Base-by-base conservation (phyloP, 2,888 invertebrate species). In the Macroteleia sp. region DNA sequence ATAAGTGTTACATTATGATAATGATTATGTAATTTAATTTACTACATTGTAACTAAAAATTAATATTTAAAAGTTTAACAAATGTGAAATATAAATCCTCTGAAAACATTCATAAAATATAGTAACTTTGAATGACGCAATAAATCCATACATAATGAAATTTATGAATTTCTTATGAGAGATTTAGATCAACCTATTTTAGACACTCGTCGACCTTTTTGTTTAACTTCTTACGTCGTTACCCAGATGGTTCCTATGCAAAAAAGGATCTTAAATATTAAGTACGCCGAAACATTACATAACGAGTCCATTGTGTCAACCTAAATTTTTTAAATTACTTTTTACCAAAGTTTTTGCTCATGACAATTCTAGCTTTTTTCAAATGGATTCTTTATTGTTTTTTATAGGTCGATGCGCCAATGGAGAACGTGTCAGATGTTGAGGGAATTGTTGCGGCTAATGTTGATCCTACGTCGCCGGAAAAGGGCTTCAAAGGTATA, bases 401-500 rank as follows among this genome's bases (percentile, higher is more conserved):
- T 62, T 89, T 89, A 5, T 86, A 90, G 90, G 87, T 90, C 71
- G 90, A 91, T 71, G 85, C 88, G 12, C 89, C 89, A 41, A 77
- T 87, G 52, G 90, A 90, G 73, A 87, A 82, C 50, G 89, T 89
- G 20, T 85, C 84, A 12, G 89, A 89, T 75, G 83, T 85, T 3
- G 89, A 90, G 75, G 84, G 86, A n/a, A n/a, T n/a, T 22, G 89
- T 88, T 61, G 82, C 80, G 34, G 83, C 84, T 30, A 88, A 85
- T 80, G 83, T 85, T 61, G 84, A 84, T 62, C 82, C 83, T 10
- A 82, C 83, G 10, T 89, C 88, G 4, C 90, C 90, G 41, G 90
- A 91, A 75, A 90, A 90, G 81, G 90, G 90, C 42, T 91, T 91
- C 80, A 91, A 91, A 84, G 90, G 90, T 91, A 79, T 85, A n/a